Conservation (phyloP, 2,888 invertebrate species). For the Parnassius apollo region DNA sequence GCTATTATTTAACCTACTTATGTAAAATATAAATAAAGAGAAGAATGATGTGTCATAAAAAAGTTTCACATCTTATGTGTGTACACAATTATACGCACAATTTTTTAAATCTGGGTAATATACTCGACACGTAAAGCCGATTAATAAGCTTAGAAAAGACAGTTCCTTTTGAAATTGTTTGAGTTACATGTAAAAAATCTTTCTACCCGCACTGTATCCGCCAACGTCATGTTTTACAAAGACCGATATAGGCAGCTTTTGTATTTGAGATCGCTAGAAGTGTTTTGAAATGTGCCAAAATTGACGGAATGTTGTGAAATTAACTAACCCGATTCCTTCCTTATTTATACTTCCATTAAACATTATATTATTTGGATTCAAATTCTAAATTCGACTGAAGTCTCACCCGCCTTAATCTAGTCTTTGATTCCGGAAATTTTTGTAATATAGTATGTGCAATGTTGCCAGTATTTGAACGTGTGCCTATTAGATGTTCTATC, state of each 20-base stretch:
- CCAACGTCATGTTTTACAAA: no score
- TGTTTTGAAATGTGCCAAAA: constrained; percentile 15
- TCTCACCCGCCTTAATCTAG: constrained; percentile 48
- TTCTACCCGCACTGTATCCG: no score
- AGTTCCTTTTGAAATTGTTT: no score
- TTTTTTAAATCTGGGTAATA: no score
- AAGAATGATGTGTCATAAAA: no score
- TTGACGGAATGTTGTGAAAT: not conserved
- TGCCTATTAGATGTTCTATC: constrained; percentile 27
- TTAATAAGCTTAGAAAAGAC: no score
- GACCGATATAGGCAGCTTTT: constrained; percentile 3
- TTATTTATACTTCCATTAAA: constrained; percentile 2
- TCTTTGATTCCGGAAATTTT: constrained; percentile 20
- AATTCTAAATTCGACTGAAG: constrained; percentile 41
- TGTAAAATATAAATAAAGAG: no score
- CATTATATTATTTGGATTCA: not conserved
- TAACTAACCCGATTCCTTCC: constrained; percentile 11
- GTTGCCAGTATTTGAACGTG: constrained; percentile 16
- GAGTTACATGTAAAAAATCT: no score
- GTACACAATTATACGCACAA: no score
- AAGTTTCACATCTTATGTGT: no score
- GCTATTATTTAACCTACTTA: no score
- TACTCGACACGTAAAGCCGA: no score
- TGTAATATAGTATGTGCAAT: not conserved
- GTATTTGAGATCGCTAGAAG: not conserved